phyloP scores from a whole-genome alignment of 2,113 vertebrate species.

The Buteo buteo region DNA sequence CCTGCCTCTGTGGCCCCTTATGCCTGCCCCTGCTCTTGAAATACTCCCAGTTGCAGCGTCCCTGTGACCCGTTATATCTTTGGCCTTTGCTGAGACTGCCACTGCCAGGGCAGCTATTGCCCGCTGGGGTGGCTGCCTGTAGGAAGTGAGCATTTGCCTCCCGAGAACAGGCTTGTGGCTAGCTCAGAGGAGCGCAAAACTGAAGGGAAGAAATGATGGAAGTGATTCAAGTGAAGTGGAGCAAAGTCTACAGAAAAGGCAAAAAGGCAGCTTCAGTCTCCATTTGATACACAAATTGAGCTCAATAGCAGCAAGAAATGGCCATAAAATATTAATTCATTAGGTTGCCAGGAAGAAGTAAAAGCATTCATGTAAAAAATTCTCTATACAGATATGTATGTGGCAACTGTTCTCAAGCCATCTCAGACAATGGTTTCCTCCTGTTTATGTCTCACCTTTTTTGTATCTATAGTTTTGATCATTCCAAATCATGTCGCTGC shows the following conservation, averaged over 20 bases:
- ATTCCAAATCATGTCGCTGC: background rate
- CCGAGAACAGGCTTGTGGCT: background rate
- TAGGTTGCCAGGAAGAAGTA: conserved; percentile 50
- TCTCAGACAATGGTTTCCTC: background rate
- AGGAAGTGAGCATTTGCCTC: background rate
- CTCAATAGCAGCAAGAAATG: conserved; percentile 54
- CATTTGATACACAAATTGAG: conserved; percentile 41
- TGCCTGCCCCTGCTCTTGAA: background rate
- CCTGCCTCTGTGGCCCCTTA: background rate
- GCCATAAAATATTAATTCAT: conserved; percentile 54
- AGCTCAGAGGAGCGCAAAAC: background rate
- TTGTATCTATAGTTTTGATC: background rate
- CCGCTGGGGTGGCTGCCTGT: background rate
- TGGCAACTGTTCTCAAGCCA: background rate
- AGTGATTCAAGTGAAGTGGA: background rate
- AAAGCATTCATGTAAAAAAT: background rate
- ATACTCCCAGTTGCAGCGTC: background rate
- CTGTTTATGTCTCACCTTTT: background rate
- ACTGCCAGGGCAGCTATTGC: background rate
- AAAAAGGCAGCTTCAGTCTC: conserved; percentile 45
- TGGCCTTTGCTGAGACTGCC: conserved; percentile 9
- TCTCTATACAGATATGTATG: background rate
- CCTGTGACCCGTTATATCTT: conserved; percentile 10
- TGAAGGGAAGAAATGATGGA: background rate
- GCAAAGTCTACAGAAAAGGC: conserved; percentile 8